Base-by-base conservation (phyloP, 2,797 vertebrate genomes). In the Premnoplex brunnescens region DNA sequence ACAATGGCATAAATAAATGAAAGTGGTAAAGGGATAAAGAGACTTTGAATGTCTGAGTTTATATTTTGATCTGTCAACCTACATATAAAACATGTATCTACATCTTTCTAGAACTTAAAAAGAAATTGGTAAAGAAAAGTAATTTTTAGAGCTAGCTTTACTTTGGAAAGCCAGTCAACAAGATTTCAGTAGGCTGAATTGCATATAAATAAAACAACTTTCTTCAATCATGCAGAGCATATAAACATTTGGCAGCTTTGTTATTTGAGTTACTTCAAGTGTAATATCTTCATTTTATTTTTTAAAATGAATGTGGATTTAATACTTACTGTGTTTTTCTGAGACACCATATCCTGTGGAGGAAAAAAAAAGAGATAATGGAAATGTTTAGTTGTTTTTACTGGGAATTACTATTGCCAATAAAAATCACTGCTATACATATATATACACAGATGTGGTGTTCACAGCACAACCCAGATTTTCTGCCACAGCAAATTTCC, bases 291-390 rank as follows among this genome's bases (percentile, higher is more conserved):
- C 34, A 80, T 39, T 72, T 68, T 77, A 5, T 51, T 24, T 81
- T 88, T 89, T 78, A 86, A 87, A 97, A 96, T 83, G 5, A 88
- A 73, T n/a, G 27, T 85, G 63, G 79, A 93, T 96, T 93, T 95
- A 93, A 97, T 97, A 99, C 99, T 99, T 98, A 99, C 99, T 98
- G 98, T 99, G 97, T 99, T 99, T 97, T 99, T 99, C 95, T 99
- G 99, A 78, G 98, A 98, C 87, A 99, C 99, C 98, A 99, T 99
- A 96, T 99, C 98, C 99, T 99, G 97, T 24, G 95, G 95, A 95
- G 64, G 18, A 19, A 19, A 54, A 8, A n/a, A 55, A 66, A 60
- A 62, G 56, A 58, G 48, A 86, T 51, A 89, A 96, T n/a, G 69
- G 48, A 92, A 88, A 95, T 19, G 13, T 80, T 88, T 51, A 64